Conservation (phyloP, 1,140 invertebrate genomes). For the Diprion similis region DNA sequence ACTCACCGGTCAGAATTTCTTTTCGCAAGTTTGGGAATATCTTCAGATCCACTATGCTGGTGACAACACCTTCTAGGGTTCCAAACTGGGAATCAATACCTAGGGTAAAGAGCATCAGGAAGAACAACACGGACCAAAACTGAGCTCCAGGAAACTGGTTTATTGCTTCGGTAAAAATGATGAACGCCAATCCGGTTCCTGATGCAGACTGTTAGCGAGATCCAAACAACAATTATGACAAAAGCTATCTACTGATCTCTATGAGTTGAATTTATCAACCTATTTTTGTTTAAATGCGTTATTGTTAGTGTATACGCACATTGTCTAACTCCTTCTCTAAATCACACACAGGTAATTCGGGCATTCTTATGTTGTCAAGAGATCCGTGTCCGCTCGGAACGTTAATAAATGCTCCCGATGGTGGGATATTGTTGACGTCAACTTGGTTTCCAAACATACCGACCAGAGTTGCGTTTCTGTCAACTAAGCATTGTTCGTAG, state of each 20-base stretch:
- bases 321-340: conserved; percentile 87
- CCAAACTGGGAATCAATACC: conserved; percentile 97
- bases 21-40: conserved; percentile 91
- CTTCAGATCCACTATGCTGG: conserved; percentile 95
- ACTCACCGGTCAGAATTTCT: conserved; percentile 84
- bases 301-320: conserved; percentile 66
- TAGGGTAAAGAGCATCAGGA: conserved; percentile 94
- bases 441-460: conserved; percentile 62
- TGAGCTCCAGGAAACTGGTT: conserved; percentile 95
- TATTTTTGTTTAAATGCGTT: background rate
- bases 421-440: conserved; percentile 61
- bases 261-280: background rate
- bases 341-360: conserved; percentile 76
- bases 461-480: conserved; percentile 68
- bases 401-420: conserved; percentile 62
- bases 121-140: conserved; percentile 94
- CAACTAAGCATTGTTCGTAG: conserved; percentile 76
- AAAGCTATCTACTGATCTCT: too few relatives aligned
- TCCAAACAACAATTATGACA: too few relatives aligned
- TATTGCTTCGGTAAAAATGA: conserved; percentile 96
- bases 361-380: conserved; percentile 67
- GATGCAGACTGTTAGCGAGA: conserved; percentile 80
- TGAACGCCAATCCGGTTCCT: conserved; percentile 92
- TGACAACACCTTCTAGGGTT: conserved; percentile 93
- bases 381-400: conserved; percentile 66